phyloP scores from a whole-genome alignment of 2,113 vertebrate genomes.

The Mus spicilegus region DNA sequence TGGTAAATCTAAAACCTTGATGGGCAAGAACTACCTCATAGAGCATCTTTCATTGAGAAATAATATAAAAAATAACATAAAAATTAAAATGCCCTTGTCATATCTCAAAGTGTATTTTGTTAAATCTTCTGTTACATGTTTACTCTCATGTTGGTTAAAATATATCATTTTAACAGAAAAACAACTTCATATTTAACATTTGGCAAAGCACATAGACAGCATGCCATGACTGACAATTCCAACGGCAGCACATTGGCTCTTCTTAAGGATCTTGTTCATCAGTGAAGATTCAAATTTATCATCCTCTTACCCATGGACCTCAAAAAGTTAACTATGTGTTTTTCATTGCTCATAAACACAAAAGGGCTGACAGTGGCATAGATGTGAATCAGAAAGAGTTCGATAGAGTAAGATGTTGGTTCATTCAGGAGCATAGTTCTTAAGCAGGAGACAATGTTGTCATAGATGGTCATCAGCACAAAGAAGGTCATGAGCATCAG shows the following conservation, averaged over 20 bases:
- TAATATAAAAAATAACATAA: background rate
- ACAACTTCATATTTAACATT: background rate
- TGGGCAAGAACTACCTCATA: too few species aligned
- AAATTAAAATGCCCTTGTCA: background rate
- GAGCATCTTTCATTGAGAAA: background rate
- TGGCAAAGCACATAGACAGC: background rate
- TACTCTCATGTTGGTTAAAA: accelerated
- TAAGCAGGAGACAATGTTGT: background rate
- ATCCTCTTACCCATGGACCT: background rate
- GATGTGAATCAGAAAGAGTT: background rate
- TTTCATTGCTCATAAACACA: background rate
- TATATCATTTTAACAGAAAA: background rate
- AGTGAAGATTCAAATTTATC: background rate
- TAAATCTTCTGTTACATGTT: background rate
- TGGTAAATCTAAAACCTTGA: background rate
- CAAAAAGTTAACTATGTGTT: background rate
- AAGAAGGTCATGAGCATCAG: conserved; percentile 16
- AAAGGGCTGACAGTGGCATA: background rate
- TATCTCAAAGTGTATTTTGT: background rate
- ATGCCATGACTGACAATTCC: background rate
- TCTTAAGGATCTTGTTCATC: too few species aligned
- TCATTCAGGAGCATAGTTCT: background rate
- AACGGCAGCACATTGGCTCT: background rate
- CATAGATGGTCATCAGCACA: background rate
- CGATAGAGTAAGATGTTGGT: accelerated